Conservation (phyloP, 2,113 vertebrate species). For the Caranx ignobilis region DNA sequence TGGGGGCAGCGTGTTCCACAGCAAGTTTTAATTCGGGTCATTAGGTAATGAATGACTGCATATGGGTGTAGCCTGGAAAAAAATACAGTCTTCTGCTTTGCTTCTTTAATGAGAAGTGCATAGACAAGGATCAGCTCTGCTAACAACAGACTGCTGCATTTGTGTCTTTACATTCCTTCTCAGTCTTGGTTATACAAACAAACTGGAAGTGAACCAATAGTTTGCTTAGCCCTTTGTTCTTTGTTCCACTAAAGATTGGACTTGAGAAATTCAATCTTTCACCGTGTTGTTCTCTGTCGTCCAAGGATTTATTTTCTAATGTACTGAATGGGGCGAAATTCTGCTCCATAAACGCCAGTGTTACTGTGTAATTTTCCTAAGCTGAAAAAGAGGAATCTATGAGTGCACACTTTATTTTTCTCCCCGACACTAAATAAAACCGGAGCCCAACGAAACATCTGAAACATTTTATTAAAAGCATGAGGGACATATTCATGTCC, state of each 20-base stretch:
- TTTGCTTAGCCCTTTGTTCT: conserved; percentile 23
- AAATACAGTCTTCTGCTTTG: neutral
- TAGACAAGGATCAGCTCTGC: neutral
- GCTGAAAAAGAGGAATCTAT: neutral
- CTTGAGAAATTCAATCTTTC: conserved; percentile 31
- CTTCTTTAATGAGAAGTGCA: neutral
- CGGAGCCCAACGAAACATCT: conserved; percentile 46
- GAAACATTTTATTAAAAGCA: conserved; percentile 86
- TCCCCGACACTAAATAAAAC: neutral
- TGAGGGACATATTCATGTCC: conserved; percentile 68
- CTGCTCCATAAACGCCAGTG: neutral
- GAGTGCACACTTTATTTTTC: neutral
- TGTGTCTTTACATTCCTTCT: conserved; percentile 6
- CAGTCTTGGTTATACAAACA: conserved; percentile 23
- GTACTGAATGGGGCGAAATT: neutral
- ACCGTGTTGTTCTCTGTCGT: neutral
- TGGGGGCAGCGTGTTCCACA: neutral
- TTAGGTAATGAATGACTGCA: conserved; percentile 2
- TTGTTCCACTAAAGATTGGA: conserved; percentile 33
- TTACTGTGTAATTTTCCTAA: neutral
- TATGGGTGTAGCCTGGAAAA: neutral
- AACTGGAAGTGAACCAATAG: conserved; percentile 1
- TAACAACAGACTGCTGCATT: neutral
- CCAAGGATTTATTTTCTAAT: neutral
- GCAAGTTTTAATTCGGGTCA: neutral